Evolutionary conservation across 1,140 invertebrate species (phyloP), one percentile per base, ranked within the genome.

Genomic region (Tigriopus japonicus): DNA sequence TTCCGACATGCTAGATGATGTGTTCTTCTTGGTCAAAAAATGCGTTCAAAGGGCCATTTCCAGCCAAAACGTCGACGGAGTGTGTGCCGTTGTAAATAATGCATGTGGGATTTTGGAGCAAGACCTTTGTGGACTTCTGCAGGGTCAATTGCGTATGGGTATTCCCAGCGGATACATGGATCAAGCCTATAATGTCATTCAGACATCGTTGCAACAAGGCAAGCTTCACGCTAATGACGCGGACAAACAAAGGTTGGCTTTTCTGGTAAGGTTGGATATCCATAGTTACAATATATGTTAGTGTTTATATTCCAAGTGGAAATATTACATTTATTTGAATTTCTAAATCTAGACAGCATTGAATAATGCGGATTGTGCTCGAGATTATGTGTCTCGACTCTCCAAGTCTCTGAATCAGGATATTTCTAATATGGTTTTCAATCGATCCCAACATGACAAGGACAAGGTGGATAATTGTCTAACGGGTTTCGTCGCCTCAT

Each of bases 11-110:
- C 84, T 98, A 0, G 95, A 99, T 72, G 93, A 98, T 75, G 83
- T 95, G 2, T 98, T 98, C 72, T 99, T 93, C 70, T 93, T 99
- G 64, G 81, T 97, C 0, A 86, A 91, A 66, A 98, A 98, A 56
- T 60, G 54, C 58, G 64, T 68, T 66, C n/a, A 66, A 85, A 86
- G 67, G 61, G 83, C 87, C 15, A 78, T 93, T 55, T 84, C 84
- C 7, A 93, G 85, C 67, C 85, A 85, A 65, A 96, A 85, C 69
- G 79, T 96, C 51, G 93, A 98, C 72, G 93, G 91, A 42, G 83
- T 91, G 51, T 98, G 95, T 76, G 92, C 91, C 35, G 88, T 96
- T 66, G 81, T 98, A 2, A 98, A 99, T 72, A 92, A 94, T 74
- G 86, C 86, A 1, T 85, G 84, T 66, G 80, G 85, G 1, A 79